Evolutionary conservation across 2,888 invertebrate species (phyloP), one percentile per base, ranked within the genome.

Genomic region (Apamea epomidion): DNA sequence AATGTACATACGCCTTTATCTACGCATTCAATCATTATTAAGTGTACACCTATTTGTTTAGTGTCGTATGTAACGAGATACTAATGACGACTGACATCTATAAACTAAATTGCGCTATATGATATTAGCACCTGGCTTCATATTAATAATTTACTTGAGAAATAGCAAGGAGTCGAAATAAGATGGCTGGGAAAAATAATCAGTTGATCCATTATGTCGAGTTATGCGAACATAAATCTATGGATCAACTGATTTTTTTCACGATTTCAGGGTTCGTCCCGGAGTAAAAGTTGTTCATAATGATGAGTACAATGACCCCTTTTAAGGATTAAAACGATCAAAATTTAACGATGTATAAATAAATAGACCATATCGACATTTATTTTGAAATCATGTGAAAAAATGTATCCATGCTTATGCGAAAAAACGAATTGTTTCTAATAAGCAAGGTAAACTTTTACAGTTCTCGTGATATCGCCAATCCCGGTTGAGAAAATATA

Each of bases 31-130:
- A 94, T 96, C 94, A 95, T 96, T 96, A 96, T 96, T 96, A 95
- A 96, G 95, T 95, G 95, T 94, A 94, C 95, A 95, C 95, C 96
- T 97, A 97, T 97, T 96, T 96, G 96, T 97, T 96, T 95, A 93
- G 95, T 95, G 96, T 95, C 95, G 94, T 93, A 94, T 95, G 96
- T 96, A 95, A 97, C 95, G 93, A 92, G 94, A 96, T 93, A 93
- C 94, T 96, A 96, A 97, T 96, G 95, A 95, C 94, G 92, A 95
- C 94, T 95, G 96, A 94, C 96, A 94, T 94, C 93, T 94, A 95
- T 94, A 94, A 95, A 95, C 95, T 94, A 93, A 92, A 93, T 94
- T 92, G 90, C 87, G 90, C 91, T 89, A 87, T 85, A 88, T 87
- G 77, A 90, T 90, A 87, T 87, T 82, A 89, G 79, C 81, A 88